Evolutionary conservation across 2,888 invertebrate genomes (phyloP).

Genomic region (Caenorhabditis auriculariae): DNA sequence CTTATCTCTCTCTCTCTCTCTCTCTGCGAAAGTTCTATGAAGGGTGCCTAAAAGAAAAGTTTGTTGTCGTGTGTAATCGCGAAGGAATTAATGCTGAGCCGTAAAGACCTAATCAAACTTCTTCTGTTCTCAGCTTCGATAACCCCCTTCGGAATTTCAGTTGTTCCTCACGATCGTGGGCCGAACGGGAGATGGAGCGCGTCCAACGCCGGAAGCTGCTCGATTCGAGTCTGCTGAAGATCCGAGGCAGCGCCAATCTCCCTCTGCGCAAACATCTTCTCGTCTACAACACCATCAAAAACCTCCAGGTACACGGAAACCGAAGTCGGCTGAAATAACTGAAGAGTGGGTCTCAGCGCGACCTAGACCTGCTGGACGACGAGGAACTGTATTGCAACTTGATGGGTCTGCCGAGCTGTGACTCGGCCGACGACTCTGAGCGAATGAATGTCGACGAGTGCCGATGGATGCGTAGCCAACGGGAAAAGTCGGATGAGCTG

Average conservation of each 20-base stretch:
- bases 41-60: too few relatives aligned
- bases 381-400: slow-evolving; percentile 46
- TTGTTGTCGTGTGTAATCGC: too few relatives aligned
- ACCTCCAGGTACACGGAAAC: slow-evolving; percentile 32
- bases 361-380: slow-evolving; percentile 46
- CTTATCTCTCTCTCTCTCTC: too few relatives aligned
- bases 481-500: slow-evolving; percentile 13
- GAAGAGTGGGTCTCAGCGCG: slow-evolving; percentile 30
- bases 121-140: not conserved
- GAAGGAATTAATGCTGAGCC: too few relatives aligned
- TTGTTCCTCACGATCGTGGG: slow-evolving; percentile 44
- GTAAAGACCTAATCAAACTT: too few relatives aligned
- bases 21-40: too few relatives aligned
- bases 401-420: slow-evolving; percentile 27
- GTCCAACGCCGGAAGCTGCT: slow-evolving; percentile 39
- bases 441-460: slow-evolving; percentile 24
- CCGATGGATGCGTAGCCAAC: slow-evolving; percentile 8
- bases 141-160: slow-evolving; percentile 25
- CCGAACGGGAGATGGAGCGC: slow-evolving; percentile 44
- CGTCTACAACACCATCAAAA: slow-evolving; percentile 46
- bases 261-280: slow-evolving; percentile 47
- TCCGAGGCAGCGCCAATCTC: slow-evolving; percentile 32
- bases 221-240: slow-evolving; percentile 36
- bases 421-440: slow-evolving; percentile 7
- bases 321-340: not conserved